These are phyloP conservation scores for Craterocephalus amniculus DNA, from an alignment of 2,797 vertebrate species.

Conservation along the genomic window DNA sequence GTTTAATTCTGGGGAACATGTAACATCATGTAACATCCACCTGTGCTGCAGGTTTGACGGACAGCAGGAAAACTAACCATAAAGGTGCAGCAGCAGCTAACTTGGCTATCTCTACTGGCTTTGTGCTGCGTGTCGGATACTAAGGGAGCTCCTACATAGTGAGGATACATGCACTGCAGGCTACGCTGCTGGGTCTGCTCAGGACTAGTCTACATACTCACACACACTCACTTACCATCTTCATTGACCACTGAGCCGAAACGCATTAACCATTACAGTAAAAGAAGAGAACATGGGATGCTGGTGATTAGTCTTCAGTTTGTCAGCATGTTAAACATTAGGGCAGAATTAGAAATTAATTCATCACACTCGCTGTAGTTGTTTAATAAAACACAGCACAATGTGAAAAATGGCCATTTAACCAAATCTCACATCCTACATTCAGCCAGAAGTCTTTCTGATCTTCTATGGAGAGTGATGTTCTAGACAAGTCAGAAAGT, in stretches of 20 bases:
- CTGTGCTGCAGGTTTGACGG: neutral
- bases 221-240: slow-evolving; percentile 87
- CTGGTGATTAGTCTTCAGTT: slow-evolving; percentile 66
- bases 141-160: slow-evolving; percentile 25
- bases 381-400: slow-evolving; percentile 4
- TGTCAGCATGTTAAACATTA: neutral
- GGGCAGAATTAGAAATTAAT: neutral
- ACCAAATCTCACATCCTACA: neutral
- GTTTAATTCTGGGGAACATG: slow-evolving; percentile 8
- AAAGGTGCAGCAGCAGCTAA: neutral
- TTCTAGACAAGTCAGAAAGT: too few relatives aligned
- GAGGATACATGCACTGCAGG: neutral
- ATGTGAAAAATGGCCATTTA: neutral
- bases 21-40: neutral
- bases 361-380: neutral
- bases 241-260: slow-evolving; percentile 90
- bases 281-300: slow-evolving; percentile 57
- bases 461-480: too few relatives aligned
- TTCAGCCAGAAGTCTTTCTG: neutral
- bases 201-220: slow-evolving; percentile 35
- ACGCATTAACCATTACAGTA: slow-evolving; percentile 82
- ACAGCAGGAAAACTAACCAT: neutral
- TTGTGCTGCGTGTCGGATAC: neutral
- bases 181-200: slow-evolving; percentile 20
- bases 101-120: slow-evolving; percentile 21